Evolutionary conservation across 1,140 invertebrate genomes (phyloP), one percentile per base, ranked within the genome.

Genomic region (Drosophila tristis): DNA sequence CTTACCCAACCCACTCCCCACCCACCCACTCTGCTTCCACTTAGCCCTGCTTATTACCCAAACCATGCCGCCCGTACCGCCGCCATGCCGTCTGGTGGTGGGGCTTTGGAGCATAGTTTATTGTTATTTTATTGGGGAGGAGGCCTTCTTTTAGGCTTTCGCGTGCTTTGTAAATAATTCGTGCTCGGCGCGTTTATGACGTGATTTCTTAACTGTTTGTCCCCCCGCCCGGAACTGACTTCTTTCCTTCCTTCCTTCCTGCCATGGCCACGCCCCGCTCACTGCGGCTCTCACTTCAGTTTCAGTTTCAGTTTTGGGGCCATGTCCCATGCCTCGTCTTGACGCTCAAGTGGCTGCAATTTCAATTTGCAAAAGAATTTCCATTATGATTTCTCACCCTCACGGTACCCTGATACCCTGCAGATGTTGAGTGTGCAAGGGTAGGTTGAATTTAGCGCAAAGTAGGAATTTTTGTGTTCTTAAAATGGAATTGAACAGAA

Each of bases 141-240:
- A 39, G 44, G 64, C 65, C 62, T 61, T 89, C 84, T 86, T 87
- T 89, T 84, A 77, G 84, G 79, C 84, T 89, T 89, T 89, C 71
- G 79, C 73, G 56, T 82, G 84, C 75, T 89, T 89, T 67, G 85
- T 84, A 89, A 89, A 89, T 89, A 89, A 89, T 89, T 89, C 84
- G 84, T 89, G 84, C 84, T 70, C 51, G 84, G 67, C 80, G 61
- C 85, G 80, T 89, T 80, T 89, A 89, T 89, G 84, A 89, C 84
- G 84, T 84, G 84, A 90, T 89, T 89, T 89, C 84, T 84, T 77
- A 82, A 68, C 75, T 59, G 74, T 70, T 77, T 77, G 65, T 55
- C 45, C 72, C 50, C 50, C 72, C 39, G 16, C 25, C 44, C 15
- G 35, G 35, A 39, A 39, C 26, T 23, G 5, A 39, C 26, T 23